Evolutionary conservation across 2,888 invertebrate genomes (phyloP), one percentile per base, ranked within the genome.

Genomic region (Drosophila putrida): DNA sequence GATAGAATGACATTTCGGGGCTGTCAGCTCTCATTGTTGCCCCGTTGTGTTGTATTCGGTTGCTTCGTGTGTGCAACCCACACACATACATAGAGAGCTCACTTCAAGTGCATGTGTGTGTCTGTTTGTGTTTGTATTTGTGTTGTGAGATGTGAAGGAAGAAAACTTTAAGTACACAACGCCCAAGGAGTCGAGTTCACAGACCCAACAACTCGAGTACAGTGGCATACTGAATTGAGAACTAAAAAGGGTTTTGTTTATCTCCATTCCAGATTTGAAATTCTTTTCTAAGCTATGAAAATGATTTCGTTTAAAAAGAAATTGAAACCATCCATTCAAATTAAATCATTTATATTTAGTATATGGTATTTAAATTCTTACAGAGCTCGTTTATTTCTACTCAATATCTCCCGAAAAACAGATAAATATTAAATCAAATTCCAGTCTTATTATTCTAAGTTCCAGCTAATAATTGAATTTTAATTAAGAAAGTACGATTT

Each of bases 1-100:
- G 89, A 87, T 90, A 82, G 87, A 89, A 90, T 87, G 90, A 90
- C 90, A 87, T 90, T 90, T 87, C 57, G 70, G 87, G 81, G 82
- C 89, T 86, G 85, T 86, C 89, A 89, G 89, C 78, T 85, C 75
- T 85, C 88, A 88, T 86, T 86, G 89, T 86, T 88, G 81, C 76
- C 68, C 77, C 65, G 63, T 54, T 86, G 54, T 63, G 57, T 59
- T 73, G 70, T 82, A 65, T 84, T 87, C 70, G 54, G 55, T 50
- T 49, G 41, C 50, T 71, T 63, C 46, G 53, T 71, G 66, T 71
- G 57, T 47, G 63, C 44, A 53, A 46, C 33, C 31, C 38, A 51
- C 59, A 60, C 63, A 44, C 35, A 60, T 63, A 59, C 59, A 61
- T 44, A 64, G 39, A 51, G 49, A 63, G 11, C 43, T 43, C 39